Conservation (phyloP, 2,113 vertebrate species). For the Galeopterus variegatus region DNA sequence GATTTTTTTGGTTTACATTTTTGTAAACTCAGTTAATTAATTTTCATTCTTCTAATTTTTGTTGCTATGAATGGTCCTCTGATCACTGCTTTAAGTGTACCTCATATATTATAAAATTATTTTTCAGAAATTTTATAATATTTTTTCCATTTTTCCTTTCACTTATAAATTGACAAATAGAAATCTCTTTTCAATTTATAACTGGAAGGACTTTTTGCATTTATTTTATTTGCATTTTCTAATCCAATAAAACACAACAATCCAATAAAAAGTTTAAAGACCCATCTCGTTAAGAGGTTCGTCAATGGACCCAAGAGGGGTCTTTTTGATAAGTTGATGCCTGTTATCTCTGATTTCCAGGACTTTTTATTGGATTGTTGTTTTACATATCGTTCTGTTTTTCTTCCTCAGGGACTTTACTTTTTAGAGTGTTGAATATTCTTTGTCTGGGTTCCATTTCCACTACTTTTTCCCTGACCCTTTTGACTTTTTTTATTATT, state of each 20-base stretch:
- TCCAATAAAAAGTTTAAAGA: too few relatives aligned
- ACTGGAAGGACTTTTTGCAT: neutral
- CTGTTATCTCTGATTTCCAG: neutral
- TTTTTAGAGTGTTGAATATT: neutral
- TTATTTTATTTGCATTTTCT: neutral
- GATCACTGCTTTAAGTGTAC: neutral
- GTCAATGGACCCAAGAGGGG: too few relatives aligned
- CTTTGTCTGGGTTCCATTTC: neutral
- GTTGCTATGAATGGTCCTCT: neutral
- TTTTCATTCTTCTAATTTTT: conserved; percentile 26
- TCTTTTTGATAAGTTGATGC: neutral
- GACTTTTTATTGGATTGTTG: neutral
- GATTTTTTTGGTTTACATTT: neutral
- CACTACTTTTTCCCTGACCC: neutral
- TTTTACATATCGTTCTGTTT: neutral
- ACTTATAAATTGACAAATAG: neutral
- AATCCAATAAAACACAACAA: too few relatives aligned
- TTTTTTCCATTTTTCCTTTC: neutral
- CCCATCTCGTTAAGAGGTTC: too few relatives aligned
- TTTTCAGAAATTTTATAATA: neutral
- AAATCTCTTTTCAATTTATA: neutral
- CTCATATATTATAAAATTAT: neutral
- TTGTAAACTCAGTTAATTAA: neutral
- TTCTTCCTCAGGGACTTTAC: neutral
- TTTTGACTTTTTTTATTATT: neutral